Evolutionary conservation across 2,113 vertebrate genomes (phyloP).

Genomic region (Phalacrocorax aristotelis): DNA sequence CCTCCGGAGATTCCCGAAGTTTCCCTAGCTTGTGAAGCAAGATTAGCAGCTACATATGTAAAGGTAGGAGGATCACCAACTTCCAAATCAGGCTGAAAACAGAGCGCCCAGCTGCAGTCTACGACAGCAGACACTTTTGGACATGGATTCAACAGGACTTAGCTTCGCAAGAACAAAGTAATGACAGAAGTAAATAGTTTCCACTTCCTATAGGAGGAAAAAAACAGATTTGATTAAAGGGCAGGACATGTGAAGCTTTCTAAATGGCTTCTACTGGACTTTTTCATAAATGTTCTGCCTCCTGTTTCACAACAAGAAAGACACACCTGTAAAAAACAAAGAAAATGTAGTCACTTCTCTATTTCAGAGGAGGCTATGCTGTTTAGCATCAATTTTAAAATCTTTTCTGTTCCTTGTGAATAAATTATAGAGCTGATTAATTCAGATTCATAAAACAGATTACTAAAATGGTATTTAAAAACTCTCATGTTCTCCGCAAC

Average conservation of each 20-base stretch:
- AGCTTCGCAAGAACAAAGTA: not conserved
- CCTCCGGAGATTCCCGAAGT: accelerated
- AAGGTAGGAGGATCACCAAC: not conserved
- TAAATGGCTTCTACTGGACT: not conserved
- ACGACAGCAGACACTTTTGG: not conserved
- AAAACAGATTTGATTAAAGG: not conserved
- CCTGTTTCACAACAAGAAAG: not conserved
- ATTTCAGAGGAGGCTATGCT: not conserved
- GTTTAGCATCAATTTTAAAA: not conserved
- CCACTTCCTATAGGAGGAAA: not conserved
- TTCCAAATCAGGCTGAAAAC: not conserved
- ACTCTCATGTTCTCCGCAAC: not conserved
- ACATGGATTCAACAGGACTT: not conserved
- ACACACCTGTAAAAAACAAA: not conserved
- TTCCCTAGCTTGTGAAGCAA: not conserved
- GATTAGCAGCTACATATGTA: not conserved
- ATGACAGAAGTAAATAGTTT: not conserved
- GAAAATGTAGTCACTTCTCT: not conserved
- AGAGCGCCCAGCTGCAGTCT: not conserved
- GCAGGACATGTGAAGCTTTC: not conserved
- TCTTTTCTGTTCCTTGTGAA: not conserved
- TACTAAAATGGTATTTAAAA: not conserved
- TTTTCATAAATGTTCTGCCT: not conserved
- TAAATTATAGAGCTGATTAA: not conserved
- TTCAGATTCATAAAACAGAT: not conserved